phyloP scores from a whole-genome alignment of 2,797 vertebrate genomes.

The Sardinella longiceps region DNA sequence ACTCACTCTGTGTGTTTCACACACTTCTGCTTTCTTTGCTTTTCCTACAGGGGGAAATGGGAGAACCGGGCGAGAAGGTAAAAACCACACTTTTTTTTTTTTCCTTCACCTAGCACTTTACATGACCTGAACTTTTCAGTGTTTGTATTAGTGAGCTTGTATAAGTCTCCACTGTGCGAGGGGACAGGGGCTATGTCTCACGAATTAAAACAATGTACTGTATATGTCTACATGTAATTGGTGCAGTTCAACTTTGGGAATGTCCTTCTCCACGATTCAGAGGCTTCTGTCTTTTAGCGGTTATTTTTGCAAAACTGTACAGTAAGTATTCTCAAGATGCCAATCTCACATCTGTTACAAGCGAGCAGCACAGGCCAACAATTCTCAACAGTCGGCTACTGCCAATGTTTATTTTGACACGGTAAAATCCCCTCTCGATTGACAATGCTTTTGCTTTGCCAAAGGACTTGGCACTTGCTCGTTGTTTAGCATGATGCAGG shows the following conservation, averaged over 20 bases:
- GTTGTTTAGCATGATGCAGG: neutral
- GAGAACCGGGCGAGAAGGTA: conserved; percentile 96
- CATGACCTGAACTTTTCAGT: neutral
- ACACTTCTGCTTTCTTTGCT: conserved; percentile 71
- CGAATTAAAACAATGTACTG: neutral
- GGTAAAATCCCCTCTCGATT: neutral
- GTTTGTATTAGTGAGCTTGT: neutral
- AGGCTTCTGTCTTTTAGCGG: neutral
- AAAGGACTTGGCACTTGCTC: neutral
- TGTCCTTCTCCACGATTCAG: neutral
- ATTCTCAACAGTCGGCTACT: neutral
- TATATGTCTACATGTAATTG: neutral
- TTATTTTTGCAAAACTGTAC: neutral
- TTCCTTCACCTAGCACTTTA: neutral
- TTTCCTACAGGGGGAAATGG: conserved; percentile 86
- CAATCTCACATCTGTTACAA: neutral
- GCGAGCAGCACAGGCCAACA: neutral
- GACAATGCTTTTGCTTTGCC: neutral
- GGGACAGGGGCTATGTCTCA: neutral
- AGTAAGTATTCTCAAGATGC: conserved; percentile 1
- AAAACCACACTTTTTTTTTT: conserved; percentile 3
- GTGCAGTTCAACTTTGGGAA: neutral
- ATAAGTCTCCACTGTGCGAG: neutral
- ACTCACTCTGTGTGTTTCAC: conserved; percentile 42
- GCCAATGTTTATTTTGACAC: conserved; percentile 23